These are phyloP conservation scores for Cliona cf. orientalis DNA, from an alignment of 37 sponge, comb jelly and placozoan species.

Conservation along the genomic window DNA sequence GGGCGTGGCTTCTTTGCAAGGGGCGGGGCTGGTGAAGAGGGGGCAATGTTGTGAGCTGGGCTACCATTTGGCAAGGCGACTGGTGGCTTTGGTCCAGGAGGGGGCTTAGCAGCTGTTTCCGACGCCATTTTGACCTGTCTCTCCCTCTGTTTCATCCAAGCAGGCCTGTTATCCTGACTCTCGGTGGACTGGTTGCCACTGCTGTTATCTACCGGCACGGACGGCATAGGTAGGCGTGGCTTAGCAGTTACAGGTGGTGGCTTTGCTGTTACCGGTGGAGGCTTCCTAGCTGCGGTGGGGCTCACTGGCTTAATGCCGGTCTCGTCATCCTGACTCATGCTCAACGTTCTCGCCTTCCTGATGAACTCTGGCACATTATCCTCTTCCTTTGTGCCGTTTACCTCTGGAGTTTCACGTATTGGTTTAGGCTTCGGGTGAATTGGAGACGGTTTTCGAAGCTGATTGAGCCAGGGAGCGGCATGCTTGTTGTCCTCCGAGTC, in stretches of 20 bases:
- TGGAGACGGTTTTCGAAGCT: conserved; percentile 33
- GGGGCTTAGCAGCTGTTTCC: neutral
- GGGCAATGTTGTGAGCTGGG: neutral
- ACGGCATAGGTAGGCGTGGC: neutral
- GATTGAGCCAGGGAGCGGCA: conserved; percentile 49
- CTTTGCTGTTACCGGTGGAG: neutral
- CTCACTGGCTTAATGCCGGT: neutral
- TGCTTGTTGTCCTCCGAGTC: conserved; percentile 14
- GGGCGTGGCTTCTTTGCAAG: neutral
- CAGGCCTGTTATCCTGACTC: neutral
- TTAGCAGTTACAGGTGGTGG: neutral
- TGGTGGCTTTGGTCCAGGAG: neutral
- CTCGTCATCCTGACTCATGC: neutral
- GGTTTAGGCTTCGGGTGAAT: neutral
- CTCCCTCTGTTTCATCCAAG: conserved; percentile 18
- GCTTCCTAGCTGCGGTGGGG: neutral
- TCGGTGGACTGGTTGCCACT: too few relatives aligned
- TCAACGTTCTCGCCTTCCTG: conserved; percentile 20
- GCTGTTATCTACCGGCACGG: too few relatives aligned
- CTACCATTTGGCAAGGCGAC: conserved; percentile 1
- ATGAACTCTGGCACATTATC: conserved; percentile 51
- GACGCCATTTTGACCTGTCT: neutral
- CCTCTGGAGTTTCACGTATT: too few relatives aligned
- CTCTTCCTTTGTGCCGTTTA: neutral
- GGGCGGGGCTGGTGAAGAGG: conserved; percentile 11